These are phyloP conservation scores for Myxocyprinus asiaticus DNA, from an alignment of 2,113 vertebrate species.

Conservation along the genomic window DNA sequence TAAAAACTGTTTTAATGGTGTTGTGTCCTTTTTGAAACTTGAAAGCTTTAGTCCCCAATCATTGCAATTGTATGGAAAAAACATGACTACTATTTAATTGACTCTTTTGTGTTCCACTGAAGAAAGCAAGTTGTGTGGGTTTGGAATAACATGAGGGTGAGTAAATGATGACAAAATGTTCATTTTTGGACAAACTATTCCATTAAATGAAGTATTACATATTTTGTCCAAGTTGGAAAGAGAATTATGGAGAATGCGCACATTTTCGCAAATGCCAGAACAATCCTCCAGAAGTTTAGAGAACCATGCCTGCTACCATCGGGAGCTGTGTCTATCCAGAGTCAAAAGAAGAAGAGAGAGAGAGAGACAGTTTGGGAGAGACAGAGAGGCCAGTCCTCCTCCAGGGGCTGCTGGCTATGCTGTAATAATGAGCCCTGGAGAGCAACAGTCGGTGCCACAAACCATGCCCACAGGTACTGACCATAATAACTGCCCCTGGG, in stretches of 20 bases:
- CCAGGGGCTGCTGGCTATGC: constrained; percentile 46
- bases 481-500: constrained; percentile 64
- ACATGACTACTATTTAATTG: too few relatives aligned
- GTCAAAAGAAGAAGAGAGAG: constrained; percentile 16
- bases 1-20: too few relatives aligned
- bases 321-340: constrained; percentile 27
- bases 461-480: constrained; percentile 63
- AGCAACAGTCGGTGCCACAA: constrained; percentile 42
- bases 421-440: constrained; percentile 60
- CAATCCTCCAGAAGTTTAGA: constrained; percentile 38
- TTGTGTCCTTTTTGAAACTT: too few relatives aligned
- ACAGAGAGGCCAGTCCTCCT: constrained; percentile 41
- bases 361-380: constrained; percentile 14
- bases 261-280: constrained; percentile 35
- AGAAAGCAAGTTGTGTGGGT: too few relatives aligned
- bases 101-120: too few relatives aligned
- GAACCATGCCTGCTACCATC: constrained; percentile 32
- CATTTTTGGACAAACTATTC: too few relatives aligned
- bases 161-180: too few relatives aligned
- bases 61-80: too few relatives aligned
- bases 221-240: background rate
- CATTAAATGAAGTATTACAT: too few relatives aligned
- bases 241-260: constrained; percentile 25
- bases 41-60: too few relatives aligned
- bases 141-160: too few relatives aligned